Conservation (phyloP, 2,888 invertebrate species). For the Latrodectus elegans region DNA sequence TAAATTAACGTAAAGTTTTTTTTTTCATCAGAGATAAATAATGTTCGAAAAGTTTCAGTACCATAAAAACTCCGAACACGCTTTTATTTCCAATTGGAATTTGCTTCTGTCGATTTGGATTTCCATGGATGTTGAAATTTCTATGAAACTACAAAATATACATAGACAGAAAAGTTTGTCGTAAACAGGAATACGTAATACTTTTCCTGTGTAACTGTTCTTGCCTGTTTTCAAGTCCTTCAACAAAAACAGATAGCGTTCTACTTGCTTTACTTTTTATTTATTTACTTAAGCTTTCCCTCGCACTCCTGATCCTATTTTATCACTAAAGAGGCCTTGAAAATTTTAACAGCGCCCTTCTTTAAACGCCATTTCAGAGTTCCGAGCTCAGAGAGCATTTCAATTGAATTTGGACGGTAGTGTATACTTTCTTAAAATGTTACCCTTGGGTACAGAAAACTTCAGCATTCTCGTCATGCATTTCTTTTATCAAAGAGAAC, state of each 20-base stretch:
- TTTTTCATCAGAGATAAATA: background rate
- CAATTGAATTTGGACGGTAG: constrained; percentile 51
- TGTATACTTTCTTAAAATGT: constrained; percentile 35
- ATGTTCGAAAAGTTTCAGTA: background rate
- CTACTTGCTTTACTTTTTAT: constrained; percentile 15
- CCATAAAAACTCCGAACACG: constrained; percentile 29
- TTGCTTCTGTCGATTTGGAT: constrained; percentile 22
- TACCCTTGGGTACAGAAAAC: constrained; percentile 21
- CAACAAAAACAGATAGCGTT: constrained; percentile 17
- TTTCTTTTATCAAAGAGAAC: constrained; percentile 29
- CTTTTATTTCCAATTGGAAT: constrained; percentile 24
- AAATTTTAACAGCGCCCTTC: constrained; percentile 43
- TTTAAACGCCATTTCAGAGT: constrained; percentile 47
- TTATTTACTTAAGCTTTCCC: constrained; percentile 34
- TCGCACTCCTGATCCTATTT: constrained; percentile 35
- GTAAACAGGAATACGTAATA: constrained; percentile 44
- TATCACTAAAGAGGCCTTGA: constrained; percentile 51
- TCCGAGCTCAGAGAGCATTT: constrained; percentile 37
- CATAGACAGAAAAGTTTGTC: constrained; percentile 31
- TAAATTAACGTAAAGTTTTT: constrained; percentile 18
- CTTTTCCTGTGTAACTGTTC: constrained; percentile 30
- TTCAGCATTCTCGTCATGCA: constrained; percentile 28
- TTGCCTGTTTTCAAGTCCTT: constrained; percentile 28
- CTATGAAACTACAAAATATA: constrained; percentile 29
- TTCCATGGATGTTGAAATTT: constrained; percentile 21